phyloP scores from a whole-genome alignment of 1,140 invertebrate genomes.

The Psilanteris sp. region DNA sequence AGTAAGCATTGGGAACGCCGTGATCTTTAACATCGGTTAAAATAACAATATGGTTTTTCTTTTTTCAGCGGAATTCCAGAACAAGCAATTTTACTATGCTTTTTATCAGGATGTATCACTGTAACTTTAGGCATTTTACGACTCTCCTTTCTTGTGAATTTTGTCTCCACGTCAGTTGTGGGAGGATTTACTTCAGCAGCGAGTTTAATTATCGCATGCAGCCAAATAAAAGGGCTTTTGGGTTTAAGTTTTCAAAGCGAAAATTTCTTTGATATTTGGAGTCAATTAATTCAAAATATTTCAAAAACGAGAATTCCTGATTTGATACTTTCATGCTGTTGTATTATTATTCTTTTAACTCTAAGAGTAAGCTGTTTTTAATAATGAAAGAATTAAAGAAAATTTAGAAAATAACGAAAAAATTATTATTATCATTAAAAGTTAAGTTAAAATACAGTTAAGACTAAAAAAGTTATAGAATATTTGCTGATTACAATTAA shows the following conservation, averaged over 20 bases:
- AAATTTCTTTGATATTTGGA: constrained; percentile 83
- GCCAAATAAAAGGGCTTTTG: constrained; percentile 88
- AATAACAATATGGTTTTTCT: too few relatives aligned
- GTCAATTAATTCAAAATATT: constrained; percentile 80
- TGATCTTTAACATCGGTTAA: too few relatives aligned
- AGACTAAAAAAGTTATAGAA: too few relatives aligned
- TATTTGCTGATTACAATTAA: too few relatives aligned
- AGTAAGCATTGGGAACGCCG: too few relatives aligned
- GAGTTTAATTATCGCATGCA: constrained; percentile 89
- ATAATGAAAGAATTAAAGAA: too few relatives aligned
- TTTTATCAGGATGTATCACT: constrained; percentile 85
- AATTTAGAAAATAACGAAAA: too few relatives aligned
- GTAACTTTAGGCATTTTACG: constrained; percentile 86
- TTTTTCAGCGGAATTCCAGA: constrained; percentile 76
- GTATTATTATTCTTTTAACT: constrained; percentile 82
- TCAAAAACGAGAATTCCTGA: constrained; percentile 81
- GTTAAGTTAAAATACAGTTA: too few relatives aligned
- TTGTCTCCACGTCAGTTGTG: constrained; percentile 91
- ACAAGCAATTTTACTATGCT: constrained; percentile 87
- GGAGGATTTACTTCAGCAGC: constrained; percentile 93
- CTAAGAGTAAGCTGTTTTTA: constrained; percentile 81
- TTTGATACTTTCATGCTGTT: constrained; percentile 83
- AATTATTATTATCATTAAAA: constrained; percentile 5
- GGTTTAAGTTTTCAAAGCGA: constrained; percentile 84
- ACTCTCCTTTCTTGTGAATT: constrained; percentile 90